phyloP scores from a whole-genome alignment of 2,888 invertebrate species.

The Papilio protenor region DNA sequence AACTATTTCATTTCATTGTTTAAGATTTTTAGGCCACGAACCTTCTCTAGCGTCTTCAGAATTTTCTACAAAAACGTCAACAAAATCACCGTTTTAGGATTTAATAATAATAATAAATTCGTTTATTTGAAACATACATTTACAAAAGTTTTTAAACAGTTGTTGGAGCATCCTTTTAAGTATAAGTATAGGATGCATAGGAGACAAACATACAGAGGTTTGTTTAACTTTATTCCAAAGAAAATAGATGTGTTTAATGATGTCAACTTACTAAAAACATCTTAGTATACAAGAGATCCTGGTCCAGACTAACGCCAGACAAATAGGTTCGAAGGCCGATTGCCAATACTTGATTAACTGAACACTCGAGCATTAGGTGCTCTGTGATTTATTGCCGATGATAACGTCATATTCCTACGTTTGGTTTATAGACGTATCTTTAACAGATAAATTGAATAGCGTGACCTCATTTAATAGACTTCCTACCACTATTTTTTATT shows the following conservation, averaged over 20 bases:
- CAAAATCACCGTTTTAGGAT: no score
- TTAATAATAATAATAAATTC: no score
- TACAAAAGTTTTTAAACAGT: no score
- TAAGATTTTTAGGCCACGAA: not conserved
- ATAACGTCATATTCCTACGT: slow-evolving; percentile 24
- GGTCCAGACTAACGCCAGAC: slow-evolving; percentile 59
- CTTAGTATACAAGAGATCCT: slow-evolving; percentile 3
- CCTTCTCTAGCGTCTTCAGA: not conserved
- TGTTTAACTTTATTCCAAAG: not conserved
- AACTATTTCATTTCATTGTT: no score
- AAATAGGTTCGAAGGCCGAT: slow-evolving; percentile 48
- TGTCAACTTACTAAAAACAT: not conserved
- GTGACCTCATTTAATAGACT: not conserved
- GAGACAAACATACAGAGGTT: no score
- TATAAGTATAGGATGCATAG: no score
- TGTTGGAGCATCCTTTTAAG: no score
- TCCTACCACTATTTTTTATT: not conserved
- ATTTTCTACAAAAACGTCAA: no score
- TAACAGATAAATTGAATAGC: not conserved
- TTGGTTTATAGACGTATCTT: slow-evolving; percentile 11
- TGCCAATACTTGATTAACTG: slow-evolving; percentile 52
- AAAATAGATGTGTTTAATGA: not conserved
- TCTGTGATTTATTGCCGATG: slow-evolving; percentile 32
- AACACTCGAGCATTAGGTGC: slow-evolving; percentile 29
- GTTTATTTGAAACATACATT: no score